phyloP scores from a whole-genome alignment of 1,140 invertebrate genomes.

The Daktulosphaira vitifoliae region DNA sequence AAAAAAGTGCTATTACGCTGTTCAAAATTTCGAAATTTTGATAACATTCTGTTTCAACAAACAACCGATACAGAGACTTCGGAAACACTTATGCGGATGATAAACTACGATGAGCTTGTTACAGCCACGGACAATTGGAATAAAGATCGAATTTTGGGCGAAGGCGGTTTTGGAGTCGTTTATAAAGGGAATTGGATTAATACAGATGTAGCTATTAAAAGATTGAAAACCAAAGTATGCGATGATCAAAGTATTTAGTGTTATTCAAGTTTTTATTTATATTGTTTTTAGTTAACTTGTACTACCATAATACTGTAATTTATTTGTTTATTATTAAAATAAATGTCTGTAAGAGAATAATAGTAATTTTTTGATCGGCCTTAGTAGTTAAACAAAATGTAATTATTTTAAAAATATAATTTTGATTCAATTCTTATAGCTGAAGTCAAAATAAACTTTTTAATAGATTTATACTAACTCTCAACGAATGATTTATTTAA shows the following conservation, averaged over 20 bases:
- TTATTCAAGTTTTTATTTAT: neutral
- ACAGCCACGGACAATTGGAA: constrained; percentile 72
- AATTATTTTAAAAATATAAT: no score
- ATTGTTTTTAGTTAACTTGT: no score
- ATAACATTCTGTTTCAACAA: neutral
- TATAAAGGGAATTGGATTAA: constrained; percentile 87
- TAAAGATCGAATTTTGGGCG: constrained; percentile 61
- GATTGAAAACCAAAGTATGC: constrained; percentile 52
- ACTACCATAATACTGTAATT: no score
- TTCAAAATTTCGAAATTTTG: neutral
- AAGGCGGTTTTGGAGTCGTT: constrained; percentile 86
- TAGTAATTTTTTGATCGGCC: no score
- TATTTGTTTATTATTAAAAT: no score
- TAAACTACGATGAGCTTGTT: constrained; percentile 67
- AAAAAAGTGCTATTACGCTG: neutral
- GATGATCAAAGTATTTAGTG: no score
- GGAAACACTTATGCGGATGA: constrained; percentile 51
- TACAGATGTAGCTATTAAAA: constrained; percentile 82
- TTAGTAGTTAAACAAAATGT: no score
- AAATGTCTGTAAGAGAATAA: no score
- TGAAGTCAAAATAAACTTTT: no score
- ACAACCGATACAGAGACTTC: constrained; percentile 40
- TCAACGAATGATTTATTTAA: no score
- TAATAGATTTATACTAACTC: no score
- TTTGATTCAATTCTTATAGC: no score